These are phyloP conservation scores for Mesodorylaimus sp. DNA, from an alignment of 2,888 invertebrate species.

Conservation along the genomic window DNA sequence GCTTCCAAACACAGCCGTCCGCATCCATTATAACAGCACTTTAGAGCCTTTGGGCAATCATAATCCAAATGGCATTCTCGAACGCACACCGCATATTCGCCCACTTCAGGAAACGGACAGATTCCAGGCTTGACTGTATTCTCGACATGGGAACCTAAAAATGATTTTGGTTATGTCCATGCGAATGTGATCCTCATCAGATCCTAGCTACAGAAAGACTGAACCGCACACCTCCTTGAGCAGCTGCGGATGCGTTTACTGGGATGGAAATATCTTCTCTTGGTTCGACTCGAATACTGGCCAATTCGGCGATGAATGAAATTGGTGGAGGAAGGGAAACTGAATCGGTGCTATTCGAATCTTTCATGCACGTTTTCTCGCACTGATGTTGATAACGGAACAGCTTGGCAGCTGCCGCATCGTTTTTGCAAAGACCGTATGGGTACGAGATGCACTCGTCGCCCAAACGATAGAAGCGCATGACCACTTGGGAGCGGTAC, in stretches of 20 bases:
- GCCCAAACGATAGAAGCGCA: background rate
- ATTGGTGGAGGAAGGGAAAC: too few species aligned
- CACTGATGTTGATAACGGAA: slow-evolving; percentile 7
- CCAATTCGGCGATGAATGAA: too few species aligned
- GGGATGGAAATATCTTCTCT: too few species aligned
- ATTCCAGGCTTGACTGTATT: slow-evolving; percentile 1
- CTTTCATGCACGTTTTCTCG: slow-evolving; percentile 5
- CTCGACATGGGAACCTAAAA: too few species aligned
- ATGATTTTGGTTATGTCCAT: too few species aligned
- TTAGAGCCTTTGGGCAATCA: background rate
- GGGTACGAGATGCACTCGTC: slow-evolving; percentile 1
- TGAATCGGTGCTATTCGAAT: too few species aligned
- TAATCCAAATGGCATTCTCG: slow-evolving; percentile 7
- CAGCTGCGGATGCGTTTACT: too few species aligned
- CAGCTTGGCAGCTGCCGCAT: background rate
- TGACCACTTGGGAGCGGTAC: background rate
- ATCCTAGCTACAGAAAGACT: too few species aligned
- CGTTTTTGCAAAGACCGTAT: slow-evolving; percentile 1
- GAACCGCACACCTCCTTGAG: too few species aligned
- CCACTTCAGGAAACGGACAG: background rate
- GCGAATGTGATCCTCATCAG: too few species aligned
- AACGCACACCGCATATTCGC: slow-evolving; percentile 10
- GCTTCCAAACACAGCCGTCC: background rate
- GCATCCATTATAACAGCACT: slow-evolving; percentile 5
- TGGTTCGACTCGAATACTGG: too few species aligned